A percentile compares a stretch with the other conserved stretches of the same genome.
Conservation (phyloP, 1,140 invertebrate species). For the Dryas iulia region DNA sequence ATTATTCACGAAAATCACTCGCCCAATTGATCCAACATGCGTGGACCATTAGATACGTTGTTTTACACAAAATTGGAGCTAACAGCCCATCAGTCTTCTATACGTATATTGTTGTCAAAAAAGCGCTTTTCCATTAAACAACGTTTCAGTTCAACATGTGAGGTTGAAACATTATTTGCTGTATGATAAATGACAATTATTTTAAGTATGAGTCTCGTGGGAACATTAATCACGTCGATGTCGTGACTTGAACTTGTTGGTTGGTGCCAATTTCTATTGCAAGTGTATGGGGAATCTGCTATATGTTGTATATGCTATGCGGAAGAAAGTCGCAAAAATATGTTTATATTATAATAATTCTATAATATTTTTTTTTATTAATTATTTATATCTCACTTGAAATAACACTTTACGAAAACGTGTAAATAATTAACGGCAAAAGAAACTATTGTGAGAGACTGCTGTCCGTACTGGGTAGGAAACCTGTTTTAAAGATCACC, state of each 20-base stretch:
- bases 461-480: too few relatives aligned
- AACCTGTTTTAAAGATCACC: too few relatives aligned
- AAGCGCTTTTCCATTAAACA: neutral
- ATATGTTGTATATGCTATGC: too few relatives aligned
- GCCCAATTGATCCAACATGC: neutral
- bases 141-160: neutral
- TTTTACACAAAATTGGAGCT: neutral
- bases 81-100: neutral
- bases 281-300: neutral
- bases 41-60: neutral
- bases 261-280: slow-evolving; percentile 19
- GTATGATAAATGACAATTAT: slow-evolving; percentile 31
- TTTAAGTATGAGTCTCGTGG: slow-evolving; percentile 19
- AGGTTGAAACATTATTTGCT: neutral
- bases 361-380: too few relatives aligned
- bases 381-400: too few relatives aligned
- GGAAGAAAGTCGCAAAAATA: too few relatives aligned
- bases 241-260: slow-evolving; percentile 9
- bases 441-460: too few relatives aligned
- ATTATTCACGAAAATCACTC: neutral
- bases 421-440: too few relatives aligned
- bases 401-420: too few relatives aligned
- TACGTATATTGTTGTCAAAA: neutral
- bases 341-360: too few relatives aligned
- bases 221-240: slow-evolving; percentile 19